Percentiles rank a stretch among this genome's conserved stretches.
Conservation (phyloP, 2,888 invertebrate genomes). For the Athalia circularis region DNA sequence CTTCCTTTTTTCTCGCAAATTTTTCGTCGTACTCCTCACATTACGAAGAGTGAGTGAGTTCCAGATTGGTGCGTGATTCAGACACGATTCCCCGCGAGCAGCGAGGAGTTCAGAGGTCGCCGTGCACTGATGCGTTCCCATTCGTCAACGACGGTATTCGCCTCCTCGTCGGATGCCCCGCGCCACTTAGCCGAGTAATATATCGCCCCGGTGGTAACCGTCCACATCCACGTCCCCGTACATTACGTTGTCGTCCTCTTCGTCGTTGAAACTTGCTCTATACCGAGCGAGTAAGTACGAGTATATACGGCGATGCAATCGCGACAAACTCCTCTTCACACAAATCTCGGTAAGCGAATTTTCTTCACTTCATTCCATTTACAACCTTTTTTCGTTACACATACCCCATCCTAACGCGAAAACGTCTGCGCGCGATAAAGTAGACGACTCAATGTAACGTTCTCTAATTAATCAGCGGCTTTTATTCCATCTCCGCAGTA, state of each 20-base stretch:
- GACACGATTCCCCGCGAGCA: neutral
- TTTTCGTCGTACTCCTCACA: neutral
- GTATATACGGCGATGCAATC: too few species aligned
- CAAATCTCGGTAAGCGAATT: too few species aligned
- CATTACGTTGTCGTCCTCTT: constrained; percentile 41
- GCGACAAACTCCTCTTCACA: too few species aligned
- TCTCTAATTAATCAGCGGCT: too few species aligned
- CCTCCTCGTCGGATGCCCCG: constrained; percentile 43
- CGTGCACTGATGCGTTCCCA: constrained; percentile 44
- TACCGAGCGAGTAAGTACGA: neutral
- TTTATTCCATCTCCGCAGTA: too few species aligned
- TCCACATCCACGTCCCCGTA: constrained; percentile 62
- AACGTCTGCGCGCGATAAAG: too few species aligned
- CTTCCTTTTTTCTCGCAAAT: neutral
- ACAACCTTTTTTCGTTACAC: too few species aligned
- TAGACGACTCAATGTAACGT: too few species aligned
- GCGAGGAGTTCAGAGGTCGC: constrained; percentile 41
- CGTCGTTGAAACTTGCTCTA: constrained; percentile 16
- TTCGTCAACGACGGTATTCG: constrained; percentile 40
- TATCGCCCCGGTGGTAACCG: constrained; percentile 68
- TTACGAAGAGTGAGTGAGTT: neutral
- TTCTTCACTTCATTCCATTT: too few species aligned
- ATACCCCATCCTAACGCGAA: too few species aligned
- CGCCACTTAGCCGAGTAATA: constrained; percentile 67
- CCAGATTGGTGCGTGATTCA: constrained; percentile 40